These are phyloP conservation scores for Ecliptopera silaceata DNA, from an alignment of 2,888 invertebrate genomes.

Conservation along the genomic window DNA sequence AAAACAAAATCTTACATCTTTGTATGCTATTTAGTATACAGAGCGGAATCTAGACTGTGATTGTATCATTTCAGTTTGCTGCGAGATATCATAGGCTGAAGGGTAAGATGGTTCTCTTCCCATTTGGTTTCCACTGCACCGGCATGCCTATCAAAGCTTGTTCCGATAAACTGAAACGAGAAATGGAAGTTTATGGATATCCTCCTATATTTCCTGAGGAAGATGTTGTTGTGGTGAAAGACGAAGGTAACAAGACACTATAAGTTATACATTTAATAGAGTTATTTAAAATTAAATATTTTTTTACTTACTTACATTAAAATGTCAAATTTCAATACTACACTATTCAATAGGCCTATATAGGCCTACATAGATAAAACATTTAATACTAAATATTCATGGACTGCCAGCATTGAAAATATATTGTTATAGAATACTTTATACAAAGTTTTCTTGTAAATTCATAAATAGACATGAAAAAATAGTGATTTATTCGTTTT, in stretches of 20 bases:
- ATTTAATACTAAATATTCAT: no score
- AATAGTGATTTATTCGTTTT: not conserved
- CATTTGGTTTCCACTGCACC: constrained; percentile 99
- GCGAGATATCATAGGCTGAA: constrained; percentile 95
- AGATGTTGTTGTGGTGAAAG: constrained; percentile 72
- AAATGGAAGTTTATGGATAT: constrained; percentile 95
- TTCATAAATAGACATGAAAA: no score
- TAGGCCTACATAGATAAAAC: no score
- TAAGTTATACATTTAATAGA: constrained; percentile 45
- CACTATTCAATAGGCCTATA: no score
- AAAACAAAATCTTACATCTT: no score
- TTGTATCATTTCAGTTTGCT: constrained; percentile 86
- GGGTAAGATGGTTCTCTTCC: constrained; percentile 96
- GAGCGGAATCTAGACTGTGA: not conserved
- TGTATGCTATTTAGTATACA: not conserved
- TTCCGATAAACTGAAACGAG: constrained; percentile 97
- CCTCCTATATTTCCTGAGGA: constrained; percentile 94
- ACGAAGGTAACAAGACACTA: constrained; percentile 73
- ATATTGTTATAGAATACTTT: no score
- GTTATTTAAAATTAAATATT: no score
- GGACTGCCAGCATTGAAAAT: no score
- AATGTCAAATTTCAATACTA: no score
- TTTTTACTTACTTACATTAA: no score
- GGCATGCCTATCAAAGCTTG: constrained; percentile 99
- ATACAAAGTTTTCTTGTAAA: no score